Conservation (phyloP, 2,797 vertebrate species). For the Brachymystax lenok region DNA sequence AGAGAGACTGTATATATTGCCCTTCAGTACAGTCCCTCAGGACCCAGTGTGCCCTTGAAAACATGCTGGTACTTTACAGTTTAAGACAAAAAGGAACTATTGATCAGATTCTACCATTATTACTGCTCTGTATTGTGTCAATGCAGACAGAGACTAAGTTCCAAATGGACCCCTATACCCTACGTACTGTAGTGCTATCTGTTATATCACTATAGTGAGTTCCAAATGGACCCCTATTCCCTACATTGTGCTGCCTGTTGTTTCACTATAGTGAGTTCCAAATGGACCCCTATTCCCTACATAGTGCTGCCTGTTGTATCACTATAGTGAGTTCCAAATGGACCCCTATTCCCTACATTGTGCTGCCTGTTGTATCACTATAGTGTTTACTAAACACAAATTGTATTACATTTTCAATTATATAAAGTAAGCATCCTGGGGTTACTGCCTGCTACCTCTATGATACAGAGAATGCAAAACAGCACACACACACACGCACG, state of each 20-base stretch:
- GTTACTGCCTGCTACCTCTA: conserved; percentile 21
- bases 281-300: too few species aligned
- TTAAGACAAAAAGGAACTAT: conserved; percentile 33
- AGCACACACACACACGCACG: neutral
- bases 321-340: too few species aligned
- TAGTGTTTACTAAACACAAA: conserved; percentile 42
- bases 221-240: too few species aligned
- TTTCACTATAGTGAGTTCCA: too few species aligned
- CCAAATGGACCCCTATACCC: too few species aligned
- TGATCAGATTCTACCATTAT: neutral
- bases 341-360: too few species aligned
- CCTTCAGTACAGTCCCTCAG: conserved; percentile 27
- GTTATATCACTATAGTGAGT: conserved; percentile 22
- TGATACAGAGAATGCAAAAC: neutral
- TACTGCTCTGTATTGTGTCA: neutral
- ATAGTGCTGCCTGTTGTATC: too few species aligned
- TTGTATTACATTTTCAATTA: conserved; percentile 45
- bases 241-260: too few species aligned
- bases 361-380: conserved; percentile 24
- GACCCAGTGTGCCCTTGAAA: conserved; percentile 47
- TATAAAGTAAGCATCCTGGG: conserved; percentile 30
- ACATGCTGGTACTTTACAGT: conserved; percentile 52
- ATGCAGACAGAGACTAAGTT: neutral
- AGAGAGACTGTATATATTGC: conserved; percentile 34
- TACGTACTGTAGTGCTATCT: neutral